Evolutionary conservation across 2,113 vertebrate species (phyloP).

Genomic region (Orthonyx spaldingii): DNA sequence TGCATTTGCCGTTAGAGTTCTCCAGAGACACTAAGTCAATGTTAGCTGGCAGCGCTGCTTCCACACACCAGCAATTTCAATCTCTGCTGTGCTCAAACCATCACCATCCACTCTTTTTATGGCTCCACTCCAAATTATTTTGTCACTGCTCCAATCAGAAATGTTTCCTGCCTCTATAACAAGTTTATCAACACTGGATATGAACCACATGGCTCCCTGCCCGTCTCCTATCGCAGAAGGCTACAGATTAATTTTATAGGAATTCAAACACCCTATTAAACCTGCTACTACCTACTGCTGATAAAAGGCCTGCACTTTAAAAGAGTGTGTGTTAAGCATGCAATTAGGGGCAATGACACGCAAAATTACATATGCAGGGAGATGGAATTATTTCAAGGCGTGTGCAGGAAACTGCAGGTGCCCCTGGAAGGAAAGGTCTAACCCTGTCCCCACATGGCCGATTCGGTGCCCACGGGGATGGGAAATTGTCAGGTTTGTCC

Average conservation of each 20-base stretch:
- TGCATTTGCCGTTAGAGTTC: conserved; percentile 57
- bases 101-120: conserved; percentile 54
- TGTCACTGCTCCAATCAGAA: conserved; percentile 60
- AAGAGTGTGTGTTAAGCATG: conserved; percentile 13
- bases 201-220: conserved; percentile 63
- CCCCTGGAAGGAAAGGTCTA: not conserved
- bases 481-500: not conserved
- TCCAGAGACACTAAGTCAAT: conserved; percentile 59
- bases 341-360: conserved; percentile 53
- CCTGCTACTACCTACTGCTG: conserved; percentile 56
- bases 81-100: conserved; percentile 56
- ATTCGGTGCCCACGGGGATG: rapidly evolving
- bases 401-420: not conserved
- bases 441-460: rapidly evolving
- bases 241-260: conserved; percentile 69
- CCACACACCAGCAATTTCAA: conserved; percentile 67
- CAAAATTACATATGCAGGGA: conserved; percentile 48
- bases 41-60: conserved; percentile 58
- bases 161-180: conserved; percentile 60
- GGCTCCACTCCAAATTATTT: conserved; percentile 53
- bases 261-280: conserved; percentile 70
- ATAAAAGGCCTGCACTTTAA: conserved; percentile 45
- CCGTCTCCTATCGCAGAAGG: conserved; percentile 51
- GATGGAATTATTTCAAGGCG: not conserved
- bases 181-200: conserved; percentile 65